These are phyloP conservation scores for Lepus oiostolus DNA, from an alignment of 2,797 vertebrate species.

Conservation along the genomic window DNA sequence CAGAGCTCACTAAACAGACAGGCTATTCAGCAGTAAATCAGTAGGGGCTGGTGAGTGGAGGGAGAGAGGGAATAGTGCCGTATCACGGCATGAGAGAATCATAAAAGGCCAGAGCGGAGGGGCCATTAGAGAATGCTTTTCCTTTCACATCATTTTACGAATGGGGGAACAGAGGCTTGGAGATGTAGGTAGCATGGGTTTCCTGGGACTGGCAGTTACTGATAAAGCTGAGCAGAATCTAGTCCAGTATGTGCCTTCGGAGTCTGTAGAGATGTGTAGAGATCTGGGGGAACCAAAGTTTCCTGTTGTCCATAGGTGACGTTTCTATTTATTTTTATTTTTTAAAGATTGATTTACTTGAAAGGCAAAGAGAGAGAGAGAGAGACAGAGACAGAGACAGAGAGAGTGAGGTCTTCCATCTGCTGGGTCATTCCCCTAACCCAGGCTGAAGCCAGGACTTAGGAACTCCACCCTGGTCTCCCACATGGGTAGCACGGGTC, in stretches of 20 bases:
- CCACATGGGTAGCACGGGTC: no score
- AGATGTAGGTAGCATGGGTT: background rate
- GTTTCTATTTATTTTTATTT: background rate
- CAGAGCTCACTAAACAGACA: background rate
- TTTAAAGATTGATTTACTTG: no score
- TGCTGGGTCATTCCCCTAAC: no score
- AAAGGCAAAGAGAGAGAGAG: no score
- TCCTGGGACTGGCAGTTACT: background rate
- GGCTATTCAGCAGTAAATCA: slow-evolving; percentile 40
- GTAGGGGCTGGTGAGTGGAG: background rate
- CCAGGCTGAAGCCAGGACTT: no score
- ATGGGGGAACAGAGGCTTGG: slow-evolving; percentile 42
- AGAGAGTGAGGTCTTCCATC: no score
- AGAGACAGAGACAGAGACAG: no score
- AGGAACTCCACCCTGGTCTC: no score
- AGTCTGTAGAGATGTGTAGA: background rate
- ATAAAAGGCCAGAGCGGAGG: slow-evolving; percentile 48
- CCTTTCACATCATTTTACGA: slow-evolving; percentile 44
- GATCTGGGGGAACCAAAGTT: background rate
- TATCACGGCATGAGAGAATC: slow-evolving; percentile 45
- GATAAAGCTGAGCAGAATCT: background rate
- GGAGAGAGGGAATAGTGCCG: background rate
- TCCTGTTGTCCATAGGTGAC: background rate
- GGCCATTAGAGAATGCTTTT: slow-evolving; percentile 20
- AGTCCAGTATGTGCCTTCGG: background rate